Evolutionary conservation across 2,797 vertebrate species (phyloP), one percentile per base, ranked within the genome.

Genomic region (Catostomus latipinnis): DNA sequence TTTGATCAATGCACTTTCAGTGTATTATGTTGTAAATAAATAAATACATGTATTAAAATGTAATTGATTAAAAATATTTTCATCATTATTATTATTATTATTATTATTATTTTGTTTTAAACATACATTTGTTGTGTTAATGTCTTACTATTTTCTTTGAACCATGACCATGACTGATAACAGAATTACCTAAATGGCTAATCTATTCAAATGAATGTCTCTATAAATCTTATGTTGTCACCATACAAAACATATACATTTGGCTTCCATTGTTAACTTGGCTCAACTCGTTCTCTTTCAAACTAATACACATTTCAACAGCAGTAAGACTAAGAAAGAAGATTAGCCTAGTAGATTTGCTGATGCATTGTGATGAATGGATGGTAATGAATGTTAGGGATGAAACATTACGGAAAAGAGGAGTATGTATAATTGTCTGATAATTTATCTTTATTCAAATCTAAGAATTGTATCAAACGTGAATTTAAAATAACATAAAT

Each of bases 381-480:
- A 77, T 45, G 66, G 8, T 61, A 70, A 77, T 77, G 13, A 45
- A 58, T 61, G 66, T 76, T 69, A 78, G 81, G 69, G 75, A 48
- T 67, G 53, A 66, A 77, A 61, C 49, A 43, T 50, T 16, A 76
- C 81, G 66, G 43, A 52, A 69, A 80, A 86, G 88, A 85, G 88
- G 82, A 88, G 87, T 92, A 90, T 91, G 87, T 88, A 84, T 91
- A 92, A 92, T 92, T 91, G 92, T 92, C 88, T 91, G 90, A 92
- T 93, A 92, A 92, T 93, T 34, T 93, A 90, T 92, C 91, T 92
- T 93, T 92, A 91, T 93, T 93, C 89, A 91, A 91, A 93, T 87
- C 87, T 81, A 84, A 90, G 89, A 83, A 82, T 75, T 82, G 82
- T 82, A 79, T 83, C 65, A 58, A 83, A 83, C 85, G 87, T 82